phyloP scores from a whole-genome alignment of 2,888 invertebrate genomes.

The Papilio demoleus region DNA sequence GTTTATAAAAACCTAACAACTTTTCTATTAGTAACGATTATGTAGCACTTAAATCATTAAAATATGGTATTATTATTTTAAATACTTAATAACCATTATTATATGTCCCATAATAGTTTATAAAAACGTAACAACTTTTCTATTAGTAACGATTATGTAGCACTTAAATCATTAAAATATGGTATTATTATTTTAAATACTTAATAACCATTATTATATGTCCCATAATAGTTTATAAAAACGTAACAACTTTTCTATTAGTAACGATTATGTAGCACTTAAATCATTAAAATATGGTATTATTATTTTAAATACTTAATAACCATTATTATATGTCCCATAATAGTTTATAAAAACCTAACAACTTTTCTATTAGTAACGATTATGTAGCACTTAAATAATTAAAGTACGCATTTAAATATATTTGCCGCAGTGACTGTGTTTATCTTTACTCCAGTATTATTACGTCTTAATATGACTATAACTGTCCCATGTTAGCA shows the following conservation, averaged over 20 bases:
- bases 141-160: neutral
- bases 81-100: neutral
- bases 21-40: too few species aligned
- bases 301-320: neutral
- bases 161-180: slow-evolving; percentile 3
- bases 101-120: neutral
- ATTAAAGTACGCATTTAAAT: neutral
- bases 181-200: neutral
- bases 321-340: neutral
- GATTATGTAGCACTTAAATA: neutral
- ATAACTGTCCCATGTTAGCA: slow-evolving; percentile 28
- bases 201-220: neutral
- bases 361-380: neutral
- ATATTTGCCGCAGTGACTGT: neutral
- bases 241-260: neutral
- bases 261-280: neutral
- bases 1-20: too few species aligned
- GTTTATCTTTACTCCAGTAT: slow-evolving; percentile 10
- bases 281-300: neutral
- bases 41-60: too few species aligned
- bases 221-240: neutral
- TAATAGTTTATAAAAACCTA: neutral
- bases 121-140: neutral
- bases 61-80: neutral
- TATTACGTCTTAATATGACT: slow-evolving; percentile 32